Conservation (phyloP, 1,140 invertebrate genomes). For the Polyergus mexicanus region DNA sequence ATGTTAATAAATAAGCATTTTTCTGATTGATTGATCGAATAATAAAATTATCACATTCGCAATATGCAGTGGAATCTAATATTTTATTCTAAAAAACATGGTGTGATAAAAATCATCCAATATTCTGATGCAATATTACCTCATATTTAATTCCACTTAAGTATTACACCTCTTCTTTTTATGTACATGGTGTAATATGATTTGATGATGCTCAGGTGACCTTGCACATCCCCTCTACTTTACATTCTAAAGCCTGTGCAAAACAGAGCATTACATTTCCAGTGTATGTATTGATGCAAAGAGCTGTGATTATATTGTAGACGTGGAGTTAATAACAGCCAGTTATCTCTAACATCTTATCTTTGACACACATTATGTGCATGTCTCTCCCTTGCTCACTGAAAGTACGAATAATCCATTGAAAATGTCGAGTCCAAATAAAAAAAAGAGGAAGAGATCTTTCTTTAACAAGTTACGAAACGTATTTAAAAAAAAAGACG, state of each 20-base stretch:
- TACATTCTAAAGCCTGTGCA: slow-evolving; percentile 37
- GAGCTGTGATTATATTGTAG: slow-evolving; percentile 11
- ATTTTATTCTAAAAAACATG: not conserved
- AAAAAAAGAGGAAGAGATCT: slow-evolving; percentile 71
- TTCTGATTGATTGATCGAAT: not conserved
- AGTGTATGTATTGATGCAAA: slow-evolving; percentile 38
- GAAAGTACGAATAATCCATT: slow-evolving; percentile 2
- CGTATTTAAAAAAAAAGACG: slow-evolving; percentile 60
- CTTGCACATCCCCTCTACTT: slow-evolving; percentile 67
- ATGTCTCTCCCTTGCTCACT: not conserved
- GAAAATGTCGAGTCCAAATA: slow-evolving; percentile 65
- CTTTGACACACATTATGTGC: slow-evolving; percentile 1
- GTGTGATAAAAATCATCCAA: not conserved
- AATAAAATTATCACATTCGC: not conserved
- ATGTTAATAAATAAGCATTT: not conserved
- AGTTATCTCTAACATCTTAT: slow-evolving; percentile 45
- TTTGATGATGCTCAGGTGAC: slow-evolving; percentile 53
- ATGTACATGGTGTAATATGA: slow-evolving; percentile 42
- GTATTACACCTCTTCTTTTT: slow-evolving; percentile 21
- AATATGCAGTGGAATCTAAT: not conserved
- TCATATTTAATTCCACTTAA: not conserved
- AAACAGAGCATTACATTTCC: not conserved
- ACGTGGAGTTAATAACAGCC: slow-evolving; percentile 39
- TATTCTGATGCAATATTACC: slow-evolving; percentile 2
- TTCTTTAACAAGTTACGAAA: slow-evolving; percentile 71